Conservation (phyloP, 2,888 invertebrate genomes). For the Pyrrhia umbra region DNA sequence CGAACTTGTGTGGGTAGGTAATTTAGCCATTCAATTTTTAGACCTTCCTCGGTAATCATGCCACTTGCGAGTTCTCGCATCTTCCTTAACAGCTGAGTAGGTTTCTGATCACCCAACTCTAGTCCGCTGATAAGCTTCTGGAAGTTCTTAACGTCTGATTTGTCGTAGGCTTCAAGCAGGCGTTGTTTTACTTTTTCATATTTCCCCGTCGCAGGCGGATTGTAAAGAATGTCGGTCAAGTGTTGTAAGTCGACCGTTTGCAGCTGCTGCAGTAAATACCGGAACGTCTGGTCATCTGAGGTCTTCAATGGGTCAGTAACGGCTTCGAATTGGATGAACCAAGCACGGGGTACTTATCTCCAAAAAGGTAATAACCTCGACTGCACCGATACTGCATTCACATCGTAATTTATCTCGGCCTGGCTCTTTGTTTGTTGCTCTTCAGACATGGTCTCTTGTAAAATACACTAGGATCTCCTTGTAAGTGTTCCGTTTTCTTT, state of each 20-base stretch:
- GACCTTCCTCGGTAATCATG: background rate
- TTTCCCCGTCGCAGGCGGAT: background rate
- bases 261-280: background rate
- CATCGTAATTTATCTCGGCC: background rate
- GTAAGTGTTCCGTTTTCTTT: too few species aligned
- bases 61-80: background rate
- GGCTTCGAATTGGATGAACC: slow-evolving; percentile 16
- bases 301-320: background rate
- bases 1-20: background rate
- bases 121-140: too few species aligned
- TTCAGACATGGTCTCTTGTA: background rate
- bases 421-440: background rate
- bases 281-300: background rate
- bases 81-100: background rate
- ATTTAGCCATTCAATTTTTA: background rate
- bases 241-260: background rate
- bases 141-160: slow-evolving; percentile 9
- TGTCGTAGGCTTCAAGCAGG: too few species aligned
- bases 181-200: slow-evolving; percentile 2
- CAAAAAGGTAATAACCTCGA: background rate
- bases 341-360: background rate
- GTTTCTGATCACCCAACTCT: slow-evolving; percentile 13
- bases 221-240: background rate
- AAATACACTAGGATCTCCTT: background rate
- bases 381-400: background rate